phyloP scores from a whole-genome alignment of 37 sponge, comb jelly and placozoan genomes.

The Bolinopsis microptera region DNA sequence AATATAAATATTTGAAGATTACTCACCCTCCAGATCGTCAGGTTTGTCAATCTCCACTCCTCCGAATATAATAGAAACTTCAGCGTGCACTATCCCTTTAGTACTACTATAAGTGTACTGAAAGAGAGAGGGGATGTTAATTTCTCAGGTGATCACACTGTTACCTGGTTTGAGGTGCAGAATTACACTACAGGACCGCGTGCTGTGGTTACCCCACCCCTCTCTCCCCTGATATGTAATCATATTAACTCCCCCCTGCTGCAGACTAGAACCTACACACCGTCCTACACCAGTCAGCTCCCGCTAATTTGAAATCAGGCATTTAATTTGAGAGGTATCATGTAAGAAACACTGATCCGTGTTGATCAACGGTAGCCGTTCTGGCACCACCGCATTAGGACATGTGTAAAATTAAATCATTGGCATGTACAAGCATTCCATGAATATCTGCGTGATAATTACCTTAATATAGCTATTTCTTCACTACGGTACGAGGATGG shows the following conservation, averaged over 20 bases:
- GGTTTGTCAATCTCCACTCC: conserved; percentile 48
- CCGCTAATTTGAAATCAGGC: background rate
- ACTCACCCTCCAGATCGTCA: background rate
- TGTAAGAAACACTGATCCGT: background rate
- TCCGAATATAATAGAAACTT: conserved; percentile 9
- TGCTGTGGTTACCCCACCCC: background rate
- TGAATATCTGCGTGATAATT: background rate
- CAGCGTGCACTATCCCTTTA: conserved; percentile 39
- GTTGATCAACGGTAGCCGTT: background rate
- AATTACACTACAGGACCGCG: background rate
- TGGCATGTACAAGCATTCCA: background rate
- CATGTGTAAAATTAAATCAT: background rate
- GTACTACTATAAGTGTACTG: conserved; percentile 51
- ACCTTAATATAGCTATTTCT: background rate
- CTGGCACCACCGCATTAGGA: background rate
- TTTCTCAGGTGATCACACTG: background rate
- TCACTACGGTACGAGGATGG: background rate
- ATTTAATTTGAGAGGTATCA: conserved; percentile 14
- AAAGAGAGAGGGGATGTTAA: conserved; percentile 6
- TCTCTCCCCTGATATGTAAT: background rate
- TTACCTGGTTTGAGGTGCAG: background rate
- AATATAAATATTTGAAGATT: background rate
- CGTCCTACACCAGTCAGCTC: background rate
- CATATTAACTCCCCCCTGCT: background rate
- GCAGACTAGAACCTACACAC: background rate